Evolutionary conservation across 2,797 vertebrate genomes (phyloP).

Genomic region (Myotis planiceps): DNA sequence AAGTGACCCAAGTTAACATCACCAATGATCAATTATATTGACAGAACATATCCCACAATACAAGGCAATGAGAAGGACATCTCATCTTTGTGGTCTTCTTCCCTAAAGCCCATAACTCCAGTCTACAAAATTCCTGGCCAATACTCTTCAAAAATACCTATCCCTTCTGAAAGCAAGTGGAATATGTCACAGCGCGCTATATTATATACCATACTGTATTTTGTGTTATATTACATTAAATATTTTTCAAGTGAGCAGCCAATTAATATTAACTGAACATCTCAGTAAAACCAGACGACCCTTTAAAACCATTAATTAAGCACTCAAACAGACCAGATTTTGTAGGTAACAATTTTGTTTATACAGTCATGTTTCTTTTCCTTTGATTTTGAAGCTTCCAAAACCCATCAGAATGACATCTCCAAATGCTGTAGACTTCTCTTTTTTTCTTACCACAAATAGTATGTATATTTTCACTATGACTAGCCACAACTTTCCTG

Average conservation of each 20-base stretch:
- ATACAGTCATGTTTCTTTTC: neutral
- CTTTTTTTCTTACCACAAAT: neutral
- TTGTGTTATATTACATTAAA: neutral
- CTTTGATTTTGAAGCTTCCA: neutral
- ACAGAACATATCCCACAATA: neutral
- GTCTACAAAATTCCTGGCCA: neutral
- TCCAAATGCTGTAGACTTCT: neutral
- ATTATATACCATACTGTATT: neutral
- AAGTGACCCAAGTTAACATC: neutral
- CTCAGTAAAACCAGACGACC: neutral
- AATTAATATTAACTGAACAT: conserved; percentile 24
- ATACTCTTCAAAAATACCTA: neutral
- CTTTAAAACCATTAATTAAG: neutral
- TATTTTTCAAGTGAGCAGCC: neutral
- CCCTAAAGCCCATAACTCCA: neutral
- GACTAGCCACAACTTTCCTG: neutral
- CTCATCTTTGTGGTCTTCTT: neutral
- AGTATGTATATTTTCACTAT: neutral
- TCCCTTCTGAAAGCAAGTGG: neutral
- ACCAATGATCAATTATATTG: neutral
- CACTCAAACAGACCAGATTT: neutral
- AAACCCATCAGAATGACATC: neutral
- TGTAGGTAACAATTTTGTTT: conserved; percentile 6
- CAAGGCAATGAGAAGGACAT: neutral
- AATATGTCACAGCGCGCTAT: neutral